These are phyloP conservation scores for Fabriciana adippe DNA, from an alignment of 2,888 invertebrate species.

Conservation along the genomic window DNA sequence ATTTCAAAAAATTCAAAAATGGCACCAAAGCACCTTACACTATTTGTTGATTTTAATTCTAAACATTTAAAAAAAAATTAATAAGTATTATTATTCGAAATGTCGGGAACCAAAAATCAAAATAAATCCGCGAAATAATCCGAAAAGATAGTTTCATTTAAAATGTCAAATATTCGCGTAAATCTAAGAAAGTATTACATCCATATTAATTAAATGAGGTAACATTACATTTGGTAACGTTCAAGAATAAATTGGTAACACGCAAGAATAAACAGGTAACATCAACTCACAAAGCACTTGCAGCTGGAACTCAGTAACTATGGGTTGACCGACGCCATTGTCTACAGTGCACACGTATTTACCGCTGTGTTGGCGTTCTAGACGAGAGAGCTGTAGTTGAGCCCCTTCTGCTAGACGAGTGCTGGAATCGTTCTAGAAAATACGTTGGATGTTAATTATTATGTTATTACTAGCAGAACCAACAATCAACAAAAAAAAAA, in stretches of 20 bases:
- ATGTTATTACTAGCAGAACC: neutral
- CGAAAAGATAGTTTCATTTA: too few species aligned
- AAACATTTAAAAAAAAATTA: too few species aligned
- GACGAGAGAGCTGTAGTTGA: conserved; percentile 83
- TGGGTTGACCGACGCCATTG: conserved; percentile 85
- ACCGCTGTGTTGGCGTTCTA: conserved; percentile 85
- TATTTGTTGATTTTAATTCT: too few species aligned
- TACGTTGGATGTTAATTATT: neutral
- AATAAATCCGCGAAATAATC: too few species aligned
- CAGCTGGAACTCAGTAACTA: conserved; percentile 85
- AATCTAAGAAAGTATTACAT: too few species aligned
- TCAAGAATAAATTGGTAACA: neutral
- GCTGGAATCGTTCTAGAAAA: conserved; percentile 65
- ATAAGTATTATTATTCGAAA: too few species aligned
- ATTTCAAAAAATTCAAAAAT: too few species aligned
- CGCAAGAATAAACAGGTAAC: neutral
- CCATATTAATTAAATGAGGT: neutral
- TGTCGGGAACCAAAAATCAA: too few species aligned
- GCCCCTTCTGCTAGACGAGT: conserved; percentile 82
- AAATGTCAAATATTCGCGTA: too few species aligned
- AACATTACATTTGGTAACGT: neutral
- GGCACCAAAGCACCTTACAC: too few species aligned
- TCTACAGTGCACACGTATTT: conserved; percentile 86
- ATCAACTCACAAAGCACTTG: conserved; percentile 85
- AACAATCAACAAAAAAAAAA: neutral